Conservation (phyloP, 2,113 vertebrate species). For the Amblyornis subalaris region DNA sequence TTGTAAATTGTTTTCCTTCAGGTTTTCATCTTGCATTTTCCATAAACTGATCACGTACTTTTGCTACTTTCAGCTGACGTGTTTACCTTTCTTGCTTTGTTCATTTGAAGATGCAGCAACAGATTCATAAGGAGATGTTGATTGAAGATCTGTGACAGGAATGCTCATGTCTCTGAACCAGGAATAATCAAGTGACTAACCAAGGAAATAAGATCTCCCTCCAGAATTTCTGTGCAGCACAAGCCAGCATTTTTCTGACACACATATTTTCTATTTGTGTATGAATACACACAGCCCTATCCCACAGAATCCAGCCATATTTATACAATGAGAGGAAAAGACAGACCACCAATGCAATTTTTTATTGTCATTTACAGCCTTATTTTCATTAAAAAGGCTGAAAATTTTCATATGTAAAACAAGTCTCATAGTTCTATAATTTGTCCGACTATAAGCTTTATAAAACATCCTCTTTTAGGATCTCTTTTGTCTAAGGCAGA, state of each 20-base stretch:
- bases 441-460: not conserved
- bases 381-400: not conserved
- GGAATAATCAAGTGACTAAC: not conserved
- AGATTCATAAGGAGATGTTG: not conserved
- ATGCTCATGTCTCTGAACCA: not conserved
- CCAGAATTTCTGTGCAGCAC: not conserved
- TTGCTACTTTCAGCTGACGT: not conserved
- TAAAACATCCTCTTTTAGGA: not conserved
- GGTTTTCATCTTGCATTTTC: not conserved
- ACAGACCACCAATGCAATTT: not conserved
- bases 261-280: not conserved
- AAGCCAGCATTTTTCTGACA: not conserved
- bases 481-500: not conserved
- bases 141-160: not conserved
- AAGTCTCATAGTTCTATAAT: not conserved
- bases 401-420: not conserved
- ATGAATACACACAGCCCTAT: not conserved
- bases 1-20: not conserved
- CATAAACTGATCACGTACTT: not conserved
- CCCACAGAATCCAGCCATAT: not conserved
- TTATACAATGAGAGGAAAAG: not conserved
- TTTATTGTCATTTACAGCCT: not conserved
- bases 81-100: not conserved
- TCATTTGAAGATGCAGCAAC: not conserved
- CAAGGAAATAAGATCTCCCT: not conserved